Evolutionary conservation across 2,113 vertebrate species (phyloP).

Genomic region (Bos taurus): ARS-UCD2.0 NC_037334.1:44079501-44080000

Average conservation of each 20-base stretch:
- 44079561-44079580: too few species aligned
- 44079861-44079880: not conserved
- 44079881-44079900: not conserved
- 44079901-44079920: not conserved
- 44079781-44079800: not conserved
- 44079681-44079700: not conserved
- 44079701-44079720: not conserved
- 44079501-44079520: not conserved
- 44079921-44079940: not conserved
- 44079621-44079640: not conserved
- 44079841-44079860: not conserved
- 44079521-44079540: not conserved
- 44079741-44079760: fast-evolving
- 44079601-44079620: not conserved
- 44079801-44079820: not conserved
- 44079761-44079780: not conserved
- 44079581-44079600: not conserved
- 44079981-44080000: not conserved
- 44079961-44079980: not conserved
- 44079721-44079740: not conserved
- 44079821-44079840: not conserved
- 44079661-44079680: not conserved
- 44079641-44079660: not conserved
- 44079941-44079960: not conserved
- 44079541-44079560: not conserved